These are phyloP conservation scores for Drosophila lini DNA, from an alignment of 1,140 invertebrate genomes.

Conservation along the genomic window DNA sequence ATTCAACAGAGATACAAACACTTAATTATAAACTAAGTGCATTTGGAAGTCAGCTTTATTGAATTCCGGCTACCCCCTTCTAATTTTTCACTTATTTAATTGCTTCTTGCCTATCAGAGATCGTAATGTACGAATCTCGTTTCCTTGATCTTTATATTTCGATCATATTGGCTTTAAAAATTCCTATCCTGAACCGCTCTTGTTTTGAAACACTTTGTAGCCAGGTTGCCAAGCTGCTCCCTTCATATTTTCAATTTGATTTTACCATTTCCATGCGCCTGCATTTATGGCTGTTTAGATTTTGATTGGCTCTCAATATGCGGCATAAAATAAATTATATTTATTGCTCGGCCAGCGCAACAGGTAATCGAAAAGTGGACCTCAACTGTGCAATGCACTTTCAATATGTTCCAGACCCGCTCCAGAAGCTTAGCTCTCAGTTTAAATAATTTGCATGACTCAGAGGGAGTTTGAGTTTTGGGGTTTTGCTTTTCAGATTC, in stretches of 20 bases:
- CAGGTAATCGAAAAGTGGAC: constrained; percentile 49
- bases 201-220: constrained; percentile 10
- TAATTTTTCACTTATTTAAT: constrained; percentile 28
- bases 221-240: constrained; percentile 11
- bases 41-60: neutral
- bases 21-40: neutral
- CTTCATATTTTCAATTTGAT: constrained; percentile 59
- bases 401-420: constrained; percentile 29
- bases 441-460: constrained; percentile 26
- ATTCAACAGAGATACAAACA: neutral
- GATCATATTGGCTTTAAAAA: constrained; percentile 5
- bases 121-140: constrained; percentile 12
- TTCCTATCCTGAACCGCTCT: constrained; percentile 7
- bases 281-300: constrained; percentile 75
- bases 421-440: constrained; percentile 13
- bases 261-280: constrained; percentile 55
- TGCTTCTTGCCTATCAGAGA: constrained; percentile 28
- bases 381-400: constrained; percentile 29
- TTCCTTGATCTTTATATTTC: neutral
- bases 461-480: constrained; percentile 27
- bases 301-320: constrained; percentile 70
- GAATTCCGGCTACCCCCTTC: neutral
- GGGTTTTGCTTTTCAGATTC: constrained; percentile 1
- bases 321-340: constrained; percentile 62
- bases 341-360: constrained; percentile 49